Percentiles rank a stretch among this genome's conserved stretches.
phyloP scores from a whole-genome alignment of 2,888 invertebrate species.

The Globia sparganii region DNA sequence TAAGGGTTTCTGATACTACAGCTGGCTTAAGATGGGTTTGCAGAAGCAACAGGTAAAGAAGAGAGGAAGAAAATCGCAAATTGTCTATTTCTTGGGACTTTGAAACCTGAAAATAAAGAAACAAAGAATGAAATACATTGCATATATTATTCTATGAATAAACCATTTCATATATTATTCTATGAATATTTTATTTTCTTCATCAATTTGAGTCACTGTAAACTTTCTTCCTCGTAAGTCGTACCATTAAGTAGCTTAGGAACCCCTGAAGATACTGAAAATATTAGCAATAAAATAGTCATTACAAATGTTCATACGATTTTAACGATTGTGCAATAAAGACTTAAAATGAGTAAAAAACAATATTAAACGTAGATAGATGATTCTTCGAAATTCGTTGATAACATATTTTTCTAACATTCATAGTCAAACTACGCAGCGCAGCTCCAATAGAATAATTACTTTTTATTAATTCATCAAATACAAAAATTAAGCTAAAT shows the following conservation, averaged over 20 bases:
- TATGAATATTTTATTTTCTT: neutral
- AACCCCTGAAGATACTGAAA: neutral
- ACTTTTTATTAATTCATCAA: no score
- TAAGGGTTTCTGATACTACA: neutral
- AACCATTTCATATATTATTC: neutral
- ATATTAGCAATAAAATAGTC: neutral
- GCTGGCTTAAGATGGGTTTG: neutral
- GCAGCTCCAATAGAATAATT: slow-evolving; percentile 22
- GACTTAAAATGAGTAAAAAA: slow-evolving; percentile 31
- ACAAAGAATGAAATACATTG: neutral
- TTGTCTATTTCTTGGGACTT: neutral
- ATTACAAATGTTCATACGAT: slow-evolving; percentile 3
- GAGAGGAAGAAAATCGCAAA: neutral
- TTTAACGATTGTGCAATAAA: slow-evolving; percentile 41
- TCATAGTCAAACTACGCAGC: slow-evolving; percentile 48
- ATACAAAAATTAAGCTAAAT: no score
- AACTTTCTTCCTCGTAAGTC: no score
- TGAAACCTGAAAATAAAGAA: neutral
- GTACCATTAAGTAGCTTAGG: neutral
- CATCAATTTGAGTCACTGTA: neutral
- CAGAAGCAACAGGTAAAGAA: no score
- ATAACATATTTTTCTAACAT: slow-evolving; percentile 37
- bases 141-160: neutral
- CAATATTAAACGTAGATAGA: slow-evolving; percentile 34
- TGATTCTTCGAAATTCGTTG: slow-evolving; percentile 43